These are phyloP conservation scores for Aporophyla nigra DNA, from an alignment of 2,888 invertebrate genomes.

Conservation along the genomic window DNA sequence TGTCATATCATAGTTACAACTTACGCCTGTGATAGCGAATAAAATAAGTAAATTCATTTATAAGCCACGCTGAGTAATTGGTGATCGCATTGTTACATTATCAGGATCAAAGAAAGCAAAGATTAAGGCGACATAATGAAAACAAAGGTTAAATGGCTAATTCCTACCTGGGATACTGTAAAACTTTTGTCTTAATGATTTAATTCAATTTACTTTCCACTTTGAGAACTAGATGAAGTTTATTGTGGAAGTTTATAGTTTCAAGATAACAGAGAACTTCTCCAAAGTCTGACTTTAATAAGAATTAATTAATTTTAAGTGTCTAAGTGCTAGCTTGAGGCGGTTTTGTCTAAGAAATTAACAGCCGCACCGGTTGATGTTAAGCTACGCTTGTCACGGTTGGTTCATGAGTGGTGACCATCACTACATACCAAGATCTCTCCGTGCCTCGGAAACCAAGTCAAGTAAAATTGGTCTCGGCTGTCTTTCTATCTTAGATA, in stretches of 20 bases:
- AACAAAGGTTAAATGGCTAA: not conserved
- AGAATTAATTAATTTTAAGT: not conserved
- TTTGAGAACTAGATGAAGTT: constrained; percentile 17
- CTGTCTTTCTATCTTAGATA: too few relatives aligned
- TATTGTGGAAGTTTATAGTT: constrained; percentile 11
- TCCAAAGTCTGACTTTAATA: not conserved
- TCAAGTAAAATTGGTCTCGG: too few relatives aligned
- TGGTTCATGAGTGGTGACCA: too few relatives aligned
- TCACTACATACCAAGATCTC: too few relatives aligned
- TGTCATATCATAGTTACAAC: not conserved
- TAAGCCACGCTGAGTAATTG: not conserved
- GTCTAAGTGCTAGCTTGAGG: too few relatives aligned
- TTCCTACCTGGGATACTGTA: not conserved
- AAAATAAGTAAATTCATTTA: not conserved
- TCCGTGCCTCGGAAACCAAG: too few relatives aligned
- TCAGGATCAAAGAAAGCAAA: not conserved
- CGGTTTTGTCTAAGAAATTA: too few relatives aligned
- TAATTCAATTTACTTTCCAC: constrained; percentile 16
- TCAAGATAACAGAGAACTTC: constrained; percentile 1
- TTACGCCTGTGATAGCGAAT: not conserved
- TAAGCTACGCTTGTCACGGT: too few relatives aligned
- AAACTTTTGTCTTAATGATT: constrained; percentile 17
- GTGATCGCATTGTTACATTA: not conserved
- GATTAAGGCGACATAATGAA: not conserved
- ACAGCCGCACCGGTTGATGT: too few relatives aligned